These are phyloP conservation scores for Amniataba percoides DNA, from an alignment of 2,797 vertebrate species.

Conservation along the genomic window DNA sequence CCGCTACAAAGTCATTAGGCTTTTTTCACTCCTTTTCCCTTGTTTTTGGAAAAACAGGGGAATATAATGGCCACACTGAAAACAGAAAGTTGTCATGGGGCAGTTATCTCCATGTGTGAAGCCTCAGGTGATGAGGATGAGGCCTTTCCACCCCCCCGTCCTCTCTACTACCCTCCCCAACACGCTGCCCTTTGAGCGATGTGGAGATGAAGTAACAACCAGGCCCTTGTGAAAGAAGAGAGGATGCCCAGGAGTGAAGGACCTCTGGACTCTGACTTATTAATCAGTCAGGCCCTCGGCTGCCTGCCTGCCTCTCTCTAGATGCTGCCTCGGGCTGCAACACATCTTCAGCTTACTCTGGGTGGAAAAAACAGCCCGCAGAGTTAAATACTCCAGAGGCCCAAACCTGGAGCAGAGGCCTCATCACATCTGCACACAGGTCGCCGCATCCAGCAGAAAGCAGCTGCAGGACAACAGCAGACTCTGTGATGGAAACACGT, in stretches of 20 bases:
- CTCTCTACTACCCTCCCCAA: slow-evolving; percentile 9
- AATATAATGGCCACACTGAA: slow-evolving; percentile 68
- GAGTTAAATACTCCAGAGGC: slow-evolving; percentile 58
- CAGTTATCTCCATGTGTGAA: slow-evolving; percentile 61
- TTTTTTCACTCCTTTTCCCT: slow-evolving; percentile 58
- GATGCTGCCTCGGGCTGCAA: slow-evolving; percentile 66
- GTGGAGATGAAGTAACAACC: slow-evolving; percentile 79
- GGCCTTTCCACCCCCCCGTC: slow-evolving; percentile 34
- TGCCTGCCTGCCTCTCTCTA: slow-evolving; percentile 48
- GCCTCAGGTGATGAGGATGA: slow-evolving; percentile 79
- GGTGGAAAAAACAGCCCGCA: slow-evolving; percentile 60
- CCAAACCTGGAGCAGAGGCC: slow-evolving; percentile 59
- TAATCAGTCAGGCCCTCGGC: slow-evolving; percentile 76
- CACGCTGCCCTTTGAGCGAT: slow-evolving; percentile 51
- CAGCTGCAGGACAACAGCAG: slow-evolving; percentile 62
- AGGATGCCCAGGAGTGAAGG: slow-evolving; percentile 82
- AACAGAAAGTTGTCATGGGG: slow-evolving; percentile 66
- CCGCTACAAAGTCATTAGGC: slow-evolving; percentile 85
- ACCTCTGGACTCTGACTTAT: slow-evolving; percentile 82
- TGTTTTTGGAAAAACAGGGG: slow-evolving; percentile 71
- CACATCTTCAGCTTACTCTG: slow-evolving; percentile 54
- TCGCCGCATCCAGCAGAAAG: slow-evolving; percentile 51
- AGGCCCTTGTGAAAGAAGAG: slow-evolving; percentile 82
- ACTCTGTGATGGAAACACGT: slow-evolving; percentile 20
- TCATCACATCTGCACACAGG: slow-evolving; percentile 63